Conservation (phyloP, 1,140 invertebrate genomes). For the Drosophila nasuta region DNA sequence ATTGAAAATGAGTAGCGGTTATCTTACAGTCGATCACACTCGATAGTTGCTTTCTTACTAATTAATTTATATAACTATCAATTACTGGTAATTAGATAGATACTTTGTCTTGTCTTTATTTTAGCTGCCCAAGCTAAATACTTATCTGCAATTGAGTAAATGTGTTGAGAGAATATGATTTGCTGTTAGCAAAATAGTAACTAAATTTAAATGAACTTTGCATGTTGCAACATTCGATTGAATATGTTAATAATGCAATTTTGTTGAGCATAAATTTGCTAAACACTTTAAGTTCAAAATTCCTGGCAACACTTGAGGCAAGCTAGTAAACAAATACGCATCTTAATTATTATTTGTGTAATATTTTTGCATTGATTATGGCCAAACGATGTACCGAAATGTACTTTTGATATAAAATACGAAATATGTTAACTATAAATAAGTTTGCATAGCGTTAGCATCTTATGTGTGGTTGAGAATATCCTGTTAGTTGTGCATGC, state of each 20-base stretch:
- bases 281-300: neutral
- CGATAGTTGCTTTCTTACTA: no score
- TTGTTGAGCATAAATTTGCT: neutral
- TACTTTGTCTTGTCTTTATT: no score
- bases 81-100: no score
- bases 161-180: no score
- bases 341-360: constrained; percentile 1
- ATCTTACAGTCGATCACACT: no score
- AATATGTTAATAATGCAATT: neutral
- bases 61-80: no score
- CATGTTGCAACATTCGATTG: neutral
- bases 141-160: no score
- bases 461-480: neutral
- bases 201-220: no score
- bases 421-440: neutral
- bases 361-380: neutral
- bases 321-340: neutral
- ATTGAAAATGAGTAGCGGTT: no score
- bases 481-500: neutral
- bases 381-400: neutral
- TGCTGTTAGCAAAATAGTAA: no score
- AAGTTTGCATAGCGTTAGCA: neutral
- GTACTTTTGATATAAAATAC: neutral
- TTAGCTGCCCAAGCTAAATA: no score
- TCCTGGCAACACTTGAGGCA: neutral